Percentiles rank a stretch among this genome's conserved stretches.
Conservation (phyloP, 2,888 invertebrate species). For the Cryptus armator region DNA sequence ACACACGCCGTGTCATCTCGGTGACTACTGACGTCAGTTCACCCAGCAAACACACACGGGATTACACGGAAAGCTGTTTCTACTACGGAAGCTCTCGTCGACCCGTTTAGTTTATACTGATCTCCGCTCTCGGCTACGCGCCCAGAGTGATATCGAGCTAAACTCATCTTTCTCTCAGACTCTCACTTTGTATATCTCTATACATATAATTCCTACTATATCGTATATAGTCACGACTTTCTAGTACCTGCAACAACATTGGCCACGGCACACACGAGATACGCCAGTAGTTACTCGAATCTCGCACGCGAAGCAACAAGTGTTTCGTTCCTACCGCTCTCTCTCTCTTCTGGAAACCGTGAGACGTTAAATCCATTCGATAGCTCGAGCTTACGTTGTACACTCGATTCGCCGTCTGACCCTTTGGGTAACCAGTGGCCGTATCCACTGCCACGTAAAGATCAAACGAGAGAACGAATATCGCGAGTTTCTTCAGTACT, state of each 20-base stretch:
- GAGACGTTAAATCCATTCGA: slow-evolving; percentile 48
- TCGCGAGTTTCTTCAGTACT: background rate
- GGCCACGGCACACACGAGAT: slow-evolving; percentile 3
- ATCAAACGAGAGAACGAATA: background rate
- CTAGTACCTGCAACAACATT: slow-evolving; percentile 15
- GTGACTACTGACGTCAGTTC: slow-evolving; percentile 35
- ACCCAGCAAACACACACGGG: background rate
- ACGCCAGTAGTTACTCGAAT: slow-evolving; percentile 38
- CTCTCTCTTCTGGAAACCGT: background rate
- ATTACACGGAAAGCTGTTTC: slow-evolving; percentile 23
- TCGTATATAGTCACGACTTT: slow-evolving; percentile 26
- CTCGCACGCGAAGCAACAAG: slow-evolving; percentile 67
- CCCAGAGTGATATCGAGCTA: slow-evolving; percentile 21
- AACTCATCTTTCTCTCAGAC: background rate
- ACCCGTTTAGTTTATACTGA: slow-evolving; percentile 42
- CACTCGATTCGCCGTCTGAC: slow-evolving; percentile 16
- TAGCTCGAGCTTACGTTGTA: slow-evolving; percentile 22
- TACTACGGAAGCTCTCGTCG: slow-evolving; percentile 8
- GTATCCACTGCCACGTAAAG: background rate
- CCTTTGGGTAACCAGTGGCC: background rate
- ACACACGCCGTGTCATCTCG: slow-evolving; percentile 41
- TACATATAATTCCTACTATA: background rate
- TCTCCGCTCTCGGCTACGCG: slow-evolving; percentile 48
- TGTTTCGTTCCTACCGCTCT: slow-evolving; percentile 43
- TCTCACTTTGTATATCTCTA: background rate